Base-by-base conservation (phyloP, 2,888 invertebrate genomes). In the Cheilosia soror region DNA sequence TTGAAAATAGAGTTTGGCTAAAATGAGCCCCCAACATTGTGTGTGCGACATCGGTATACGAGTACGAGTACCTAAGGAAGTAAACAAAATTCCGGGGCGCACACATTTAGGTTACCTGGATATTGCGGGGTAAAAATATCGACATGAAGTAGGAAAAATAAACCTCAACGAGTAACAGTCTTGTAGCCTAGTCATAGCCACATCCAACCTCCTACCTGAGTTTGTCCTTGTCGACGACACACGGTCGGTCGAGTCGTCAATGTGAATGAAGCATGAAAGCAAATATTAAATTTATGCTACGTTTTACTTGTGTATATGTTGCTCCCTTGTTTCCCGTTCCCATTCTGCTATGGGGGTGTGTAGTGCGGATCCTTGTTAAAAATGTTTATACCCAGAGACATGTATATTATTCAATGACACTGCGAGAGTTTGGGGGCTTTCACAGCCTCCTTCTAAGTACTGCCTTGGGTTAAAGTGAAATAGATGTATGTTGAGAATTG, bases 1-100 rank as follows among this genome's bases (percentile, higher is more conserved):
- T 80, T 84, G 84, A 80, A 63, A 75, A 75, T 65, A 75, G 69
- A 84, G 73, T 69, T 55, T 58, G 58, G 60, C 51, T 62, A 13
- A 42, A 57, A 72, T 49, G 57, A 58, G 51, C 27, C 51, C 51
- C 55, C 33, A 25, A 31, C n/a, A 31, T 0, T 62, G 47, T 15
- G 27, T 27, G 29, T n/a, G n/a, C 40, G 7, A 2, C 13, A n/a
- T 47, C 20, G 2, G 15, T 11, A 55, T 15, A 27, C 55, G 37
- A 11, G n/a, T n/a, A n/a, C n/a, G n/a, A n/a, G n/a, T 20, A 20
- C 20, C 2, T 20, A 47, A 20, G 13, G 11, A 33, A 58, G 57
- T 4, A 15, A 49, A 51, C 20, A 57, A 58, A 37, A 76, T 42
- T 66, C 66, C 40, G 25, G 11, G 47, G 40, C 40, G 11, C 33